These are phyloP conservation scores for Sorex maritimensis DNA, from an alignment of 2,797 vertebrate genomes.

Conservation along the genomic window DNA sequence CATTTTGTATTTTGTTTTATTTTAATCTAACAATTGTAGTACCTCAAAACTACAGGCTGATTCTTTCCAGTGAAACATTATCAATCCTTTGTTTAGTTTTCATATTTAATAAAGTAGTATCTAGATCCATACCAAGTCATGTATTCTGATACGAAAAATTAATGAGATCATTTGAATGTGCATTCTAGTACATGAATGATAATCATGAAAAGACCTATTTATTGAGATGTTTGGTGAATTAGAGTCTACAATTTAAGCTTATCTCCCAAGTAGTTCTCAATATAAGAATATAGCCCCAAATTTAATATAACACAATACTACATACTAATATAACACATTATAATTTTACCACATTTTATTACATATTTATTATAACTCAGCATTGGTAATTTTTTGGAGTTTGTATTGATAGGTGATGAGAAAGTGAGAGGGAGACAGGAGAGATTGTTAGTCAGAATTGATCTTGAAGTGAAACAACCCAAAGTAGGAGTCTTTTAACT, in stretches of 20 bases:
- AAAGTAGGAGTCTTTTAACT: not conserved
- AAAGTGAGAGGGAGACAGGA: not conserved
- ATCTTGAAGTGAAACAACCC: not conserved
- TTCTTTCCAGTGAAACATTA: not conserved
- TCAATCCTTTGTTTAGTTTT: not conserved
- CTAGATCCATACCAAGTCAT: not conserved
- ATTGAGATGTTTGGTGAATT: conserved; percentile 12
- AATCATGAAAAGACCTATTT: not conserved
- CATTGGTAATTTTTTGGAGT: not conserved
- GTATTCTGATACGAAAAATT: not conserved
- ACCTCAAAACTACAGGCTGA: not conserved
- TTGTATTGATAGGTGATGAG: not conserved
- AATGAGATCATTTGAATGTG: not conserved
- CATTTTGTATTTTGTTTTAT: not conserved
- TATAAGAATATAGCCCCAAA: not conserved
- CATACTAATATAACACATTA: no score
- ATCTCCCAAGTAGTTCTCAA: not conserved
- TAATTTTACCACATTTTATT: no score
- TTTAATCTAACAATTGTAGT: not conserved
- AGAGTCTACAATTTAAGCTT: not conserved
- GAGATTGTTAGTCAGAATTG: not conserved
- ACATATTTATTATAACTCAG: not conserved
- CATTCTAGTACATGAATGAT: not conserved
- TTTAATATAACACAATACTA: not conserved
- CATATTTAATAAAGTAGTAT: conserved; percentile 8